A percentile compares a stretch with the other conserved stretches of the same genome.
phyloP scores from a whole-genome alignment of 2,797 vertebrate genomes.

The Rhinoraja longicauda region DNA sequence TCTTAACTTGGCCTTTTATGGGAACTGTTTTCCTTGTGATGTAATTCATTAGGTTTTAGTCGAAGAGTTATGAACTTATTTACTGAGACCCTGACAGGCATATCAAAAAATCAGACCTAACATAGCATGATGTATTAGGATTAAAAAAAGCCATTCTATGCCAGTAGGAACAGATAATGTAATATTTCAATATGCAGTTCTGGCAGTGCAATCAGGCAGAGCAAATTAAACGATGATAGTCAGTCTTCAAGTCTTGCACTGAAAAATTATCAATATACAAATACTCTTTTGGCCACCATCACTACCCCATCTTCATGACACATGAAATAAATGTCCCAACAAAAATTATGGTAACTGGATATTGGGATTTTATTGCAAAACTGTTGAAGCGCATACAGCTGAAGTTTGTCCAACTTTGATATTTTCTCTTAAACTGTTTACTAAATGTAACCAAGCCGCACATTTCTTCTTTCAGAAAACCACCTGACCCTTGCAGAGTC shows the following conservation, averaged over 20 bases:
- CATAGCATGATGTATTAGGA: not conserved
- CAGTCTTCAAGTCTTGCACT: not conserved
- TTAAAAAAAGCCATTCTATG: not conserved
- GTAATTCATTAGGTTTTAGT: slow-evolving; percentile 36
- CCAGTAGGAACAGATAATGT: slow-evolving; percentile 5
- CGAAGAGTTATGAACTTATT: not conserved
- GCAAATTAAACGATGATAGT: not conserved
- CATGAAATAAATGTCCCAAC: not conserved
- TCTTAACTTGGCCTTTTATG: slow-evolving; percentile 40
- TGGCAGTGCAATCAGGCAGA: not conserved
- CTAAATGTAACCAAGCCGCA: not conserved
- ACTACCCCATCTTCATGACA: not conserved
- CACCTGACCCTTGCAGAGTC: not conserved
- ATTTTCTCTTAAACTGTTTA: not conserved
- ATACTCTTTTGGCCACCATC: not conserved
- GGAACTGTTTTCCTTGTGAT: slow-evolving; percentile 44
- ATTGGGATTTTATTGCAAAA: not conserved
- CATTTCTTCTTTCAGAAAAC: not conserved
- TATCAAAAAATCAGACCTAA: slow-evolving; percentile 20
- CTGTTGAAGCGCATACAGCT: not conserved
- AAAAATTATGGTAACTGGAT: not conserved
- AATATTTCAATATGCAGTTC: slow-evolving; percentile 2
- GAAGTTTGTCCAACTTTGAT: not conserved
- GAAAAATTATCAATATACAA: not conserved
- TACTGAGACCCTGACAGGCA: slow-evolving; percentile 6